Conservation (phyloP, 2,797 vertebrate genomes). For the Perodicticus potto region DNA sequence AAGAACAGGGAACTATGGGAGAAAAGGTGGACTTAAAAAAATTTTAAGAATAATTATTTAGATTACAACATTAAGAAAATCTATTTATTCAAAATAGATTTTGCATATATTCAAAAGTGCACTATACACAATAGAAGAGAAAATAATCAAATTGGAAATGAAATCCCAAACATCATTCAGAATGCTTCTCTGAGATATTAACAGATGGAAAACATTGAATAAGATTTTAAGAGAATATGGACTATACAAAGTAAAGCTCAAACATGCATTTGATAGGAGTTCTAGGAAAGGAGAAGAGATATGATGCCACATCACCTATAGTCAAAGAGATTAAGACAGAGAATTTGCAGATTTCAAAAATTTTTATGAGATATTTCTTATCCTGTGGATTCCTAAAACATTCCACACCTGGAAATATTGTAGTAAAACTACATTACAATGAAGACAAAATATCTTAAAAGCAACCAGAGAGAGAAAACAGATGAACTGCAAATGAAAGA, state of each 20-base stretch:
- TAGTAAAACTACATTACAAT: not conserved
- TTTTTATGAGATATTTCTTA: not conserved
- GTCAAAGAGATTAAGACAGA: not conserved
- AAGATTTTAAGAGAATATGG: not conserved
- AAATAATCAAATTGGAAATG: slow-evolving; percentile 30
- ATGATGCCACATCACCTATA: not conserved
- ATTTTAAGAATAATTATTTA: slow-evolving; percentile 22
- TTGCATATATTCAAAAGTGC: slow-evolving; percentile 14
- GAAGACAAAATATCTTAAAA: not conserved
- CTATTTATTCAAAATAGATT: too few relatives aligned
- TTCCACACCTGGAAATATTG: not conserved
- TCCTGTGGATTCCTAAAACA: not conserved
- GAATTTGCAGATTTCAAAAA: not conserved
- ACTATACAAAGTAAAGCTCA: not conserved
- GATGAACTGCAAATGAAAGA: not conserved
- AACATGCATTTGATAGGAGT: not conserved
- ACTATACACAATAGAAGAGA: not conserved
- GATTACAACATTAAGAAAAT: slow-evolving; percentile 15
- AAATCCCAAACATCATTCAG: slow-evolving; percentile 24
- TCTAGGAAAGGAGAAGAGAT: not conserved
- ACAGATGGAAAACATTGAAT: not conserved
- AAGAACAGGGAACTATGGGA: not conserved
- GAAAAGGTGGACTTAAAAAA: not conserved
- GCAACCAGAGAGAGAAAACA: not conserved
- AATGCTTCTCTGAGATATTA: not conserved